These are phyloP conservation scores for Pocillopora verrucosa DNA, from an alignment of 64 coral and sea anemone species.

Conservation along the genomic window DNA sequence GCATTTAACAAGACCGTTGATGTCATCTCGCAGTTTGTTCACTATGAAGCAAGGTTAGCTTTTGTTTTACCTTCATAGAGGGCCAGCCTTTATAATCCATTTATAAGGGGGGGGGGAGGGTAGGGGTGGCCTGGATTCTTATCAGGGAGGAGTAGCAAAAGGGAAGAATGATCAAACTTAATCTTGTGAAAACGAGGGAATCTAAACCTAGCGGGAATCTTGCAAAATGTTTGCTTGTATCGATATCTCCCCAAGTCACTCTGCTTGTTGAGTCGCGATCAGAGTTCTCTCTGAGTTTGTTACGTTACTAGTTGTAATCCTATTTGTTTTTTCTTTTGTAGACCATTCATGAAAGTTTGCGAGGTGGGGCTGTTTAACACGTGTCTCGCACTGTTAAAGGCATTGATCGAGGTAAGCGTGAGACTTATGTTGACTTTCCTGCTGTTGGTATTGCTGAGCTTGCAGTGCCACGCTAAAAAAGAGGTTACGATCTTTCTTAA, in stretches of 20 bases:
- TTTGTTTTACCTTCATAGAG: neutral
- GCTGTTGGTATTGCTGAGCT: too few species aligned
- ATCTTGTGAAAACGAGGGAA: too few species aligned
- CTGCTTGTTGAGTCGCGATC: too few species aligned
- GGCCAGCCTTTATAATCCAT: neutral
- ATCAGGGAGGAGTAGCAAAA: too few species aligned
- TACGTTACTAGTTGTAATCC: neutral
- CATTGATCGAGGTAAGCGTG: conserved; percentile 87
- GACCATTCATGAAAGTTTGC: conserved; percentile 89
- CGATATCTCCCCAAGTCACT: too few species aligned
- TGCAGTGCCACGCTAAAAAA: too few species aligned
- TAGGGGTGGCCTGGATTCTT: too few species aligned
- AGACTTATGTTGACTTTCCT: neutral
- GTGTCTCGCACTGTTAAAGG: conserved; percentile 85
- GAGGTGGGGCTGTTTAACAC: conserved; percentile 94
- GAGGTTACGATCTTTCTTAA: too few species aligned
- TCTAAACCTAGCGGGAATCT: too few species aligned
- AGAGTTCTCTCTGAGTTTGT: too few species aligned
- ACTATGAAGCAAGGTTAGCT: conserved; percentile 75
- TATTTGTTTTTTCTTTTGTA: neutral
- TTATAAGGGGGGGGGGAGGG: neutral
- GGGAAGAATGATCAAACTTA: too few species aligned
- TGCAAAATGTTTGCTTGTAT: too few species aligned
- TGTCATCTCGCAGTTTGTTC: conserved; percentile 89
- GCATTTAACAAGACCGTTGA: conserved; percentile 95